Conservation (phyloP, 2,797 vertebrate species). For the Dryobates pubescens region DNA sequence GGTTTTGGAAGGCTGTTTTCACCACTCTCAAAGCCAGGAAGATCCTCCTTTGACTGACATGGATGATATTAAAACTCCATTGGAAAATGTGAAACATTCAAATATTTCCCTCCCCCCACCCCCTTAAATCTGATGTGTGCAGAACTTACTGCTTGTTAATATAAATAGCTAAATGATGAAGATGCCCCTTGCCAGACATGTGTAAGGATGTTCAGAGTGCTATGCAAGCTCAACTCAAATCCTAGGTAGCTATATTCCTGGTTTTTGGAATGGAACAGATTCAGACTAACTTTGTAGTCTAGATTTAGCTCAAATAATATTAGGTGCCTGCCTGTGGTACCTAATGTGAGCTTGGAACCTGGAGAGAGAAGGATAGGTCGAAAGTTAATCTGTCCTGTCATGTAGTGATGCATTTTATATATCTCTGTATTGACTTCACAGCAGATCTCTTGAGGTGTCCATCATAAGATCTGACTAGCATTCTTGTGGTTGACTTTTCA, state of each 20-base stretch:
- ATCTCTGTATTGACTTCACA: neutral
- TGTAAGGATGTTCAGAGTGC: neutral
- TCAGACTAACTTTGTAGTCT: neutral
- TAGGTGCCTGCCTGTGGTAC: neutral
- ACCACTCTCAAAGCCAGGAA: neutral
- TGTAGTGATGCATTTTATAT: too few relatives aligned
- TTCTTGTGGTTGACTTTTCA: neutral
- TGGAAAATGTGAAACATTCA: neutral
- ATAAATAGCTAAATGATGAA: neutral
- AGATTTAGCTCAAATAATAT: neutral
- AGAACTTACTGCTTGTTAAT: neutral
- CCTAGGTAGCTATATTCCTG: neutral
- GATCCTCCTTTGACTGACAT: rapidly evolving
- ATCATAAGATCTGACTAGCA: neutral
- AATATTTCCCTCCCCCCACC: neutral
- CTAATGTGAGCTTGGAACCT: neutral
- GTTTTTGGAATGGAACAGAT: neutral
- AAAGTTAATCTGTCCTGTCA: neutral
- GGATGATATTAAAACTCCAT: neutral
- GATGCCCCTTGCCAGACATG: neutral
- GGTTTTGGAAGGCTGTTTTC: slow-evolving; percentile 3
- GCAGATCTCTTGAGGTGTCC: neutral
- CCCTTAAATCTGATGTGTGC: neutral
- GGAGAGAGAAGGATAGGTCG: neutral
- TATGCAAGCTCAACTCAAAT: neutral